These are phyloP conservation scores for Megatriorchis doriae DNA, from an alignment of 2,113 vertebrate species.

Conservation along the genomic window DNA sequence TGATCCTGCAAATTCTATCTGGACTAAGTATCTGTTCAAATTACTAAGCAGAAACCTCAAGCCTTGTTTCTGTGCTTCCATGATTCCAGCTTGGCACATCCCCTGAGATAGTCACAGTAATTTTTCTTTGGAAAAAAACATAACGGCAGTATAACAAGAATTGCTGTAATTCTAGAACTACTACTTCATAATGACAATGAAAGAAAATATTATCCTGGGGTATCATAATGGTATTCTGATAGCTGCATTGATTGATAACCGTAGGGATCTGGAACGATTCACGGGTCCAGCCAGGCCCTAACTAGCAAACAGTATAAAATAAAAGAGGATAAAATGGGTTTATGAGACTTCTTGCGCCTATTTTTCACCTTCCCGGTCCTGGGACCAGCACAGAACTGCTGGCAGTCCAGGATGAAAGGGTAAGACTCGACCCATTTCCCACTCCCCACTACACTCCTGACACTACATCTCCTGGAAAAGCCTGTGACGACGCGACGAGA, in stretches of 20 bases:
- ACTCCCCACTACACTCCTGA: neutral
- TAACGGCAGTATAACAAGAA: neutral
- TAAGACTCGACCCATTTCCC: neutral
- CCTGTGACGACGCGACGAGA: neutral
- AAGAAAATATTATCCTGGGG: neutral
- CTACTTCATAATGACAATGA: neutral
- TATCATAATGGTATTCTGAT: neutral
- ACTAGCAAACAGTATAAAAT: neutral
- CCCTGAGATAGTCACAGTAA: neutral
- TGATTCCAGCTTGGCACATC: neutral
- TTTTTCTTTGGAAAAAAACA: neutral
- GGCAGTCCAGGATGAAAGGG: neutral
- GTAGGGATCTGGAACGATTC: neutral
- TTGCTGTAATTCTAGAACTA: neutral
- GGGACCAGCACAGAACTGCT: neutral
- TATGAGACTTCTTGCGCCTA: neutral
- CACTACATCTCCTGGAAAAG: neutral
- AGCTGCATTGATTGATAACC: neutral
- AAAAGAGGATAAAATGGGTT: neutral
- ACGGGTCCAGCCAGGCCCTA: neutral
- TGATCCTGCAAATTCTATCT: neutral
- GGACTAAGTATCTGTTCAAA: neutral
- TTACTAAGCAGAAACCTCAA: neutral
- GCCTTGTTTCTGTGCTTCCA: neutral
- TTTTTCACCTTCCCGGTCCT: neutral